These are phyloP conservation scores for Serilophus lunatus DNA, from an alignment of 2,113 vertebrate genomes.

Conservation along the genomic window DNA sequence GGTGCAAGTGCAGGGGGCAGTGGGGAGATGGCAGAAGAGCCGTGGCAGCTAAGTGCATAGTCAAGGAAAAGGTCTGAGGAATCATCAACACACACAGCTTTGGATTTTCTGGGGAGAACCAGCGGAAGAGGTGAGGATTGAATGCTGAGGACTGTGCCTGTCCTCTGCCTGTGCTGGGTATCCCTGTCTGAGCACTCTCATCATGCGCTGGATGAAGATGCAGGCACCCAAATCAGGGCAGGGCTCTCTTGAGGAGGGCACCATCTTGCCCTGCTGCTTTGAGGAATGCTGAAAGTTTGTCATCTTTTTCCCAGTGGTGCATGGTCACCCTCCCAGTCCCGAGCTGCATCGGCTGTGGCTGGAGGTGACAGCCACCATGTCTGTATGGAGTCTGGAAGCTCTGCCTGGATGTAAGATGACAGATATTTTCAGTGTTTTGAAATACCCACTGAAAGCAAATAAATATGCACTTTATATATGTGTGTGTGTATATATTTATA, in stretches of 20 bases:
- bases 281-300: neutral
- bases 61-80: neutral
- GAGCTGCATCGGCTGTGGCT: accelerated
- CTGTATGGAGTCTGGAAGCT: neutral
- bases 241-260: neutral
- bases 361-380: neutral
- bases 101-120: neutral
- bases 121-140: accelerated
- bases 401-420: neutral
- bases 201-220: accelerated
- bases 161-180: accelerated
- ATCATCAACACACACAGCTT: neutral
- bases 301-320: accelerated
- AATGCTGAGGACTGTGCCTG: accelerated
- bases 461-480: neutral
- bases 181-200: neutral
- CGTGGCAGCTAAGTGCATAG: accelerated
- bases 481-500: neutral
- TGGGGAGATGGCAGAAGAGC: neutral
- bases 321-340: accelerated
- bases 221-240: neutral
- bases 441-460: neutral
- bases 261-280: neutral
- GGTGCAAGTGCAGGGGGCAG: accelerated
- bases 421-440: neutral